Conservation (phyloP, 2,797 vertebrate genomes). For the Syndactyla subalaris region DNA sequence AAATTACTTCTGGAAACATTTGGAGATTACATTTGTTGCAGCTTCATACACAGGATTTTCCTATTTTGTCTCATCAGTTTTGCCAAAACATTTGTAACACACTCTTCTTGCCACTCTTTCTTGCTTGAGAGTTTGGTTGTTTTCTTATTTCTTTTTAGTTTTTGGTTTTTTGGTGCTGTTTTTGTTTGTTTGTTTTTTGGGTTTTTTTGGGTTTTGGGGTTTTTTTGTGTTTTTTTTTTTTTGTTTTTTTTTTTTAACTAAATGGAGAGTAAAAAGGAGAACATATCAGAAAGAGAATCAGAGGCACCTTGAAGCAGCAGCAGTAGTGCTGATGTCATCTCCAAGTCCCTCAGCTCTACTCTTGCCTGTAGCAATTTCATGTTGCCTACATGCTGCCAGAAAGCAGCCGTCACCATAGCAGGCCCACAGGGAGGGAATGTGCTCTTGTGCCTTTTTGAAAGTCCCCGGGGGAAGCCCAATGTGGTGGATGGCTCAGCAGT, state of each 20-base stretch:
- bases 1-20: conserved; percentile 19
- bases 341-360: background rate
- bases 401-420: background rate
- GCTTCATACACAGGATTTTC: background rate
- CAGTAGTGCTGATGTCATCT: fast-evolving
- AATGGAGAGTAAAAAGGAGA: background rate
- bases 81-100: background rate
- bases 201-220: too few species aligned
- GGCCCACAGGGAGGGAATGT: fast-evolving
- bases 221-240: too few species aligned
- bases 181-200: too few species aligned
- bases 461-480: background rate
- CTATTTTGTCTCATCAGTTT: conserved; percentile 3
- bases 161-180: too few species aligned
- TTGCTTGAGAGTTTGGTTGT: background rate
- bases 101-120: background rate
- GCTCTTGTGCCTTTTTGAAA: background rate
- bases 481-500: background rate
- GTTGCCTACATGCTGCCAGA: background rate
- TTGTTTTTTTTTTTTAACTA: background rate
- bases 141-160: too few species aligned
- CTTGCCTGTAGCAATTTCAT: background rate
- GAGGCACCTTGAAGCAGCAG: background rate
- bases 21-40: background rate
- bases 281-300: background rate